Evolutionary conservation across 2,797 vertebrate species (phyloP).

Genomic region (Botia kubotai): DNA sequence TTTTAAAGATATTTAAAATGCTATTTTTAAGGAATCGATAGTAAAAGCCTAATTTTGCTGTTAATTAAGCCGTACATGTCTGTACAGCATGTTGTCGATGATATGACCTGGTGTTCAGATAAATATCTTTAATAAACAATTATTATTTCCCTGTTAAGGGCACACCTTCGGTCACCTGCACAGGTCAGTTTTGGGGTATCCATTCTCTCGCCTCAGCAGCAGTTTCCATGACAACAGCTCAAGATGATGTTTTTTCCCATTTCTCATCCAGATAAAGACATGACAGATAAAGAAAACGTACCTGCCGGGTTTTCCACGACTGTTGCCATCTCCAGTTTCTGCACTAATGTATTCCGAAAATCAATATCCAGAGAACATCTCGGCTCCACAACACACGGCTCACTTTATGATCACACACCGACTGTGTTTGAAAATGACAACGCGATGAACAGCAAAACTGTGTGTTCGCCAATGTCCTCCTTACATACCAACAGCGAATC

Average conservation of each 20-base stretch:
- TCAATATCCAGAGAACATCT: slow-evolving; percentile 6
- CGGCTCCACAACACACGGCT: background rate
- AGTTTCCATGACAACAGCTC: slow-evolving; percentile 43
- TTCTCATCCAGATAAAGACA: background rate
- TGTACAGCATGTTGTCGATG: no score
- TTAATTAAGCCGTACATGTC: no score
- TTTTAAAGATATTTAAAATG: background rate
- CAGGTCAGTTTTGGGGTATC: slow-evolving; percentile 14
- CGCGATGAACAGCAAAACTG: background rate
- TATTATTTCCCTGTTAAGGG: background rate
- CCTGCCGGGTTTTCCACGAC: slow-evolving; percentile 51
- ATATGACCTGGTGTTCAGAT: no score
- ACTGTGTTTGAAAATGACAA: background rate
- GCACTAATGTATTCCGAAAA: background rate
- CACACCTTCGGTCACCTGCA: background rate
- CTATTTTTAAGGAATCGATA: no score
- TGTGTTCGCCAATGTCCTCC: background rate
- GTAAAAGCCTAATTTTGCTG: background rate
- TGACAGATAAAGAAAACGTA: slow-evolving; percentile 20
- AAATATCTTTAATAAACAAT: background rate
- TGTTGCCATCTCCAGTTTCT: slow-evolving; percentile 51
- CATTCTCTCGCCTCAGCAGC: slow-evolving; percentile 1
- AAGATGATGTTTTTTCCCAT: background rate
- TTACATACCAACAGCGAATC: background rate
- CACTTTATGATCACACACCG: background rate